phyloP scores from a whole-genome alignment of 2,113 vertebrate genomes.

The Benitochromis conjunctus region DNA sequence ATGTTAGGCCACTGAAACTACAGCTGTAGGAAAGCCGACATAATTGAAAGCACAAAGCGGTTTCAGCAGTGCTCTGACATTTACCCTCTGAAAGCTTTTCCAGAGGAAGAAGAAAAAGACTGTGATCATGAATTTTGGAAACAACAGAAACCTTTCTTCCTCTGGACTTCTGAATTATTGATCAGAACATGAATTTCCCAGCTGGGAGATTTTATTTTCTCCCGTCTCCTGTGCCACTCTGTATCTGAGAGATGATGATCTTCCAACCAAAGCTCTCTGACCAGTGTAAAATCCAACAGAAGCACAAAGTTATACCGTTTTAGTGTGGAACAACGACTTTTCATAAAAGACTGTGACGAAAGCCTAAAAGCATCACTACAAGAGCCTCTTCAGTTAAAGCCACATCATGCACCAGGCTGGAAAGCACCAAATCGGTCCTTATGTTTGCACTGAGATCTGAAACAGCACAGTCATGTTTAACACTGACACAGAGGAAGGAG shows the following conservation, averaged over 20 bases:
- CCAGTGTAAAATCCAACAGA: rapidly evolving
- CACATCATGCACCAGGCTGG: rapidly evolving
- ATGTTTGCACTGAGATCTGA: neutral
- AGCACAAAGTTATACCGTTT: neutral
- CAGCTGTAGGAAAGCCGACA: neutral
- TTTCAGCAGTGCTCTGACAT: neutral
- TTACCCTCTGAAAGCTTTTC: slow-evolving; percentile 6
- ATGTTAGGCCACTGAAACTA: neutral
- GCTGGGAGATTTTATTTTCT: neutral
- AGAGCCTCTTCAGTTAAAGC: neutral
- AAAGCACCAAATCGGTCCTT: neutral
- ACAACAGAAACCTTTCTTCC: neutral
- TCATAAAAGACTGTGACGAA: neutral
- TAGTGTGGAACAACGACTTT: neutral
- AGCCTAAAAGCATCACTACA: neutral
- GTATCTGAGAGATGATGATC: neutral
- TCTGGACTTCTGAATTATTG: slow-evolving; percentile 1
- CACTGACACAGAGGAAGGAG: neutral
- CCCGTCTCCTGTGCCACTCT: neutral
- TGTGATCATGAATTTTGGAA: slow-evolving; percentile 3
- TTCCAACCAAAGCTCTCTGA: too few relatives aligned
- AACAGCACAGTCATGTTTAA: neutral
- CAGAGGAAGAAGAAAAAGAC: neutral
- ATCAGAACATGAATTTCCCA: neutral
- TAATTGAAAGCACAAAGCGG: neutral